Conservation (phyloP, 2,797 vertebrate species). For the Tauraco hartlaubi region DNA sequence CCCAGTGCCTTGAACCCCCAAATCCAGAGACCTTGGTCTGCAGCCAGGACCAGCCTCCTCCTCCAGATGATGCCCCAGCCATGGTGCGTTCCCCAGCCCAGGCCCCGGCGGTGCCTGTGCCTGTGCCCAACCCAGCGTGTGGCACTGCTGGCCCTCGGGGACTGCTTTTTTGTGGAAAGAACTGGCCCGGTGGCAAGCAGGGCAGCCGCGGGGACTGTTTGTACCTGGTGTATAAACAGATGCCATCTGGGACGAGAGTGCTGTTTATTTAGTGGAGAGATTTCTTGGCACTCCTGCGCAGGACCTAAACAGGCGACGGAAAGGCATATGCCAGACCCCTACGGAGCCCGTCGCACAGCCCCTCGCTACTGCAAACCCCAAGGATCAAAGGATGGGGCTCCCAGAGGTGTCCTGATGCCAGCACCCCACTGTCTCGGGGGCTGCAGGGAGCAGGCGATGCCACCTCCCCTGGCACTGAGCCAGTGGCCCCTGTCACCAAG, state of each 20-base stretch:
- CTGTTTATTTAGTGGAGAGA: constrained; percentile 46
- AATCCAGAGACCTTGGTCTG: background rate
- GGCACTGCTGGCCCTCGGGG: background rate
- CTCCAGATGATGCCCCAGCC: background rate
- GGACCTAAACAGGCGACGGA: background rate
- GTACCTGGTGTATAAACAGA: constrained; percentile 38
- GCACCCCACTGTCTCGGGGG: background rate
- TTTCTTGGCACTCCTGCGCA: background rate
- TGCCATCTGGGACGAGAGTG: background rate
- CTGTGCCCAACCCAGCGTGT: fast-evolving
- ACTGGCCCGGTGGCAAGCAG: background rate
- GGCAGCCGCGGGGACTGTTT: background rate
- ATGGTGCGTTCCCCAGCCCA: background rate
- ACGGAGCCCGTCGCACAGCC: fast-evolving
- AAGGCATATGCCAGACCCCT: background rate
- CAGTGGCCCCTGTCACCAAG: background rate
- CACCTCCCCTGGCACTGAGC: background rate
- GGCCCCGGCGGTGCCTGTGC: fast-evolving
- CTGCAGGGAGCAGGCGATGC: background rate
- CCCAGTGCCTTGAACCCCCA: background rate
- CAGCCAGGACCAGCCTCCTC: background rate
- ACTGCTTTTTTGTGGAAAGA: background rate
- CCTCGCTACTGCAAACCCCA: background rate
- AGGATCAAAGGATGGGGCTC: background rate
- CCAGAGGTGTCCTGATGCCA: background rate